A percentile compares a stretch with the other conserved stretches of the same genome.
These are phyloP conservation scores for Falcunculus frontatus DNA, from an alignment of 2,113 vertebrate genomes.

Conservation along the genomic window DNA sequence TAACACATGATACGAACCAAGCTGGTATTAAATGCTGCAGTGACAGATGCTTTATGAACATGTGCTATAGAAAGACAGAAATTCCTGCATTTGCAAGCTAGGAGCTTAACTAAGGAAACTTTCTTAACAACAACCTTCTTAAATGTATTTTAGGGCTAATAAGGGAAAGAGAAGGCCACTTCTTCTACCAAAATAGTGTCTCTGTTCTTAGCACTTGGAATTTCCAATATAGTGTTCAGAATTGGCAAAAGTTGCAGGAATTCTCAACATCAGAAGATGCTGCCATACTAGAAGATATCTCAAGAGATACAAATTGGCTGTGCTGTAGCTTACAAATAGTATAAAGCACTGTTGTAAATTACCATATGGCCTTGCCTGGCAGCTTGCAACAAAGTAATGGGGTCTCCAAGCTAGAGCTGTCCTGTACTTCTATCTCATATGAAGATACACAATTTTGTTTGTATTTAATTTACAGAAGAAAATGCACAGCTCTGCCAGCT, in stretches of 20 bases:
- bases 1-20: not conserved
- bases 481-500: not conserved
- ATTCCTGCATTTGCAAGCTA: not conserved
- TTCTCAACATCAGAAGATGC: not conserved
- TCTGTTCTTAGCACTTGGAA: not conserved
- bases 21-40: not conserved
- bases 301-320: not conserved
- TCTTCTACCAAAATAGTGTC: constrained; percentile 24
- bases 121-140: not conserved
- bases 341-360: not conserved
- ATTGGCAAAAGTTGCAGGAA: not conserved
- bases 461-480: not conserved
- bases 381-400: not conserved
- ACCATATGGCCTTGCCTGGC: not conserved
- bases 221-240: constrained; percentile 44
- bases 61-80: not conserved
- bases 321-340: not conserved
- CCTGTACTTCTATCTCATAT: not conserved
- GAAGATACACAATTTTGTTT: not conserved
- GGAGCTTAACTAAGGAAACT: not conserved
- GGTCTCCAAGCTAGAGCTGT: not conserved
- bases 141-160: not conserved
- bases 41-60: not conserved
- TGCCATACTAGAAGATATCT: not conserved
- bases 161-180: not conserved